These are phyloP conservation scores for Campaea margaritaria DNA, from an alignment of 2,888 invertebrate genomes.

Conservation along the genomic window DNA sequence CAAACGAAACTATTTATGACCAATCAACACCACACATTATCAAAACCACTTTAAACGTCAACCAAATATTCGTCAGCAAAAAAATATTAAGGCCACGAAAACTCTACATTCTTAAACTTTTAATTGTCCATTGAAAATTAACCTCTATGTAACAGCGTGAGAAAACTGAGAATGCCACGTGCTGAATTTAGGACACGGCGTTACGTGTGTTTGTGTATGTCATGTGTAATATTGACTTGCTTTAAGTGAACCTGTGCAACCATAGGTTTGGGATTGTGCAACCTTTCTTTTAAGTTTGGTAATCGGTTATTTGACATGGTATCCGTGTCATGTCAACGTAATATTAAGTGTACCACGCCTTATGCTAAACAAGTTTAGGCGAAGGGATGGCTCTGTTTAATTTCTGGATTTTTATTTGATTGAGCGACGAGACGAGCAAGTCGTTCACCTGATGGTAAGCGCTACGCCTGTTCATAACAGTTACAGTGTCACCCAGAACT, in stretches of 20 bases:
- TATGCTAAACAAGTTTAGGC: no score
- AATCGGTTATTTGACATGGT: constrained; percentile 22
- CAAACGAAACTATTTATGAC: not conserved
- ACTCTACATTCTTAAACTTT: constrained; percentile 30
- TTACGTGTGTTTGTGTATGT: constrained; percentile 28
- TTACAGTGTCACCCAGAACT: no score
- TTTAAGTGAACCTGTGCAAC: constrained; percentile 24
- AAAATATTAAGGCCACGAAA: constrained; percentile 30
- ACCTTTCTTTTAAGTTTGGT: constrained; percentile 25
- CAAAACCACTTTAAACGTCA: not conserved
- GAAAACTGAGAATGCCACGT: constrained; percentile 32
- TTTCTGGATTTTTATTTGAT: no score
- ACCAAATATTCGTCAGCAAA: constrained; percentile 1
- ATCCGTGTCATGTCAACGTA: constrained; percentile 3
- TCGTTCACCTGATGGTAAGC: no score
- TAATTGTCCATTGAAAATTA: constrained; percentile 38
- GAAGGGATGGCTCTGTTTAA: no score
- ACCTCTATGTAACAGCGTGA: constrained; percentile 39
- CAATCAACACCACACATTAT: not conserved
- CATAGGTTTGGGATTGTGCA: no score
- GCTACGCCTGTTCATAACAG: no score
- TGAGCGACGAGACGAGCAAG: no score
- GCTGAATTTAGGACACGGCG: constrained; percentile 34
- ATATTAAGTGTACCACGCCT: not conserved
- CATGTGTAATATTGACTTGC: constrained; percentile 35